A percentile compares a stretch with the other conserved stretches of the same genome.
These are phyloP conservation scores for Miltochrista miniata DNA, from an alignment of 2,888 invertebrate genomes.

Conservation along the genomic window DNA sequence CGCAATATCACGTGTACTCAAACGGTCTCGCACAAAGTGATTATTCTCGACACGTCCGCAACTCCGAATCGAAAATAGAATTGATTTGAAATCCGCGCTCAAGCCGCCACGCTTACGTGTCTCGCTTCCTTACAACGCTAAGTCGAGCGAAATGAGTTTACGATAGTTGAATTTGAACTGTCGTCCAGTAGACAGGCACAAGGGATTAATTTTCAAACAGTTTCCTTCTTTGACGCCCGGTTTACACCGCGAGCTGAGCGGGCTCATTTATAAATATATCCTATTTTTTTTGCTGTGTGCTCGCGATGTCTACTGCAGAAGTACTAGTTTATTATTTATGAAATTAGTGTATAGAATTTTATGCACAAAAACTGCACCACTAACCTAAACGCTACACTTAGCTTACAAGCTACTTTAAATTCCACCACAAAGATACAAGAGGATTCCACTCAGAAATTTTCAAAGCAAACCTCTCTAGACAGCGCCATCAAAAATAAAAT, in stretches of 20 bases:
- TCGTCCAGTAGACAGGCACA: background rate
- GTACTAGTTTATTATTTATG: too few relatives aligned
- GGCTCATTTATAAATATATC: too few relatives aligned
- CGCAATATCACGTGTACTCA: background rate
- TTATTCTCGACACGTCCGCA: constrained; percentile 33
- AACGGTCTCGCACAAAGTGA: background rate
- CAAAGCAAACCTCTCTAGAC: constrained; percentile 22
- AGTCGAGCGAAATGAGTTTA: constrained; percentile 17
- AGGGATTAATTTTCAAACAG: too few relatives aligned
- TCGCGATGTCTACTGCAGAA: too few relatives aligned
- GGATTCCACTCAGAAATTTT: constrained; percentile 21
- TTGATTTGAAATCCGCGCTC: constrained; percentile 42
- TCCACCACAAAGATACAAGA: background rate
- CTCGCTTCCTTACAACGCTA: constrained; percentile 20
- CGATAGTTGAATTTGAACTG: background rate
- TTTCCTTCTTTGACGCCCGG: too few relatives aligned
- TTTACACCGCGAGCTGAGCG: too few relatives aligned
- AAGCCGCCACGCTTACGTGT: constrained; percentile 43
- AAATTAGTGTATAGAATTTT: too few relatives aligned
- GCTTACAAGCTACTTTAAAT: background rate
- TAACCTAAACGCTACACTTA: too few relatives aligned
- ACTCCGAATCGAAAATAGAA: constrained; percentile 34
- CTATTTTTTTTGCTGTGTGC: too few relatives aligned
- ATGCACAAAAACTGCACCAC: too few relatives aligned
- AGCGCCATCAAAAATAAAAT: constrained; percentile 36